These are phyloP conservation scores for Brassicogethes aeneus DNA, from an alignment of 2,888 invertebrate species.

Conservation along the genomic window DNA sequence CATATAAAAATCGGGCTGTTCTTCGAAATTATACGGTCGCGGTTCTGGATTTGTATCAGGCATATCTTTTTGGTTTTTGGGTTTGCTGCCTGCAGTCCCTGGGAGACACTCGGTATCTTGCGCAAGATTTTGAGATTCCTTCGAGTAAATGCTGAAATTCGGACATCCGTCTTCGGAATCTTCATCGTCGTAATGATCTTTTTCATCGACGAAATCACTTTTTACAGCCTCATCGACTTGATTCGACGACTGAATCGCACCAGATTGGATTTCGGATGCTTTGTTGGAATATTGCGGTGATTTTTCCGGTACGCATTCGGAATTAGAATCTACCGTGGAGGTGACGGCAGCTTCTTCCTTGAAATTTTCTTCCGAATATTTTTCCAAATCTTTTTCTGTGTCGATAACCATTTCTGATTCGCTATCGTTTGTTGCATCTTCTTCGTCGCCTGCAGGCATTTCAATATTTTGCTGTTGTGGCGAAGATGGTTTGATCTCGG, in stretches of 20 bases:
- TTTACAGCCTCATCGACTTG: conserved; percentile 11
- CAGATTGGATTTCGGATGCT: conserved; percentile 26
- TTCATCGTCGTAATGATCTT: conserved; percentile 44
- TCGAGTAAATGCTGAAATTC: conserved; percentile 78
- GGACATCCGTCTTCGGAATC: conserved; percentile 64
- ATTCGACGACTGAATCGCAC: conserved; percentile 28
- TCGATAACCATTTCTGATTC: conserved; percentile 52
- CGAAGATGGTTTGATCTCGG: conserved; percentile 28
- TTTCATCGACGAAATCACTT: conserved; percentile 27
- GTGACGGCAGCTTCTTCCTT: conserved; percentile 25
- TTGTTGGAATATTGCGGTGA: conserved; percentile 8
- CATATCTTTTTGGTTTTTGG: too few species aligned
- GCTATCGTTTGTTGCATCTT: conserved; percentile 42
- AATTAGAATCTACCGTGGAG: conserved; percentile 20
- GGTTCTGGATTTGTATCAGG: too few species aligned
- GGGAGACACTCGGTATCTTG: conserved; percentile 40
- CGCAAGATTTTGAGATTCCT: conserved; percentile 67
- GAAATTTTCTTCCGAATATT: conserved; percentile 20
- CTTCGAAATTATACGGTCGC: too few species aligned
- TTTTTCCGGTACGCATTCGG: background rate
- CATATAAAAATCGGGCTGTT: too few species aligned
- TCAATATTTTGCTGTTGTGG: conserved; percentile 33
- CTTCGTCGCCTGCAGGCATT: conserved; percentile 30
- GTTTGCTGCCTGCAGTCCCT: background rate
- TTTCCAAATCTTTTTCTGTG: conserved; percentile 30